Evolutionary conservation across 2,113 vertebrate species (phyloP).

Genomic region (Microcebus tavaratra): DNA sequence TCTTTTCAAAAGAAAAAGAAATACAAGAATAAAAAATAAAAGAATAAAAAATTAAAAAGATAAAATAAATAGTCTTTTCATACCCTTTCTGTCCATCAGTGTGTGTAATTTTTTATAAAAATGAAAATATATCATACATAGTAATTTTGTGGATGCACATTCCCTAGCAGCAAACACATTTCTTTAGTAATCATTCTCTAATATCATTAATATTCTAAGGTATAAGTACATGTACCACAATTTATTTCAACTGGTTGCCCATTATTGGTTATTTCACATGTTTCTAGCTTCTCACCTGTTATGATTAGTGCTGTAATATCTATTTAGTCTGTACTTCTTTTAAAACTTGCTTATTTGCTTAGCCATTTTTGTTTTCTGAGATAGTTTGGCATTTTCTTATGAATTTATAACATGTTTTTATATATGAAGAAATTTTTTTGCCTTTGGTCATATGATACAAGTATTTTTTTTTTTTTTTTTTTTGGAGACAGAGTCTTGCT

Average conservation of each 20-base stretch:
- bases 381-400: not conserved
- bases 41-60: too few species aligned
- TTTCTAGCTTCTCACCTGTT: not conserved
- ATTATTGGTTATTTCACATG: not conserved
- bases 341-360: not conserved
- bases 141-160: not conserved
- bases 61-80: not conserved
- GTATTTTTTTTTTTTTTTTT: too few species aligned
- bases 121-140: not conserved
- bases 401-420: not conserved
- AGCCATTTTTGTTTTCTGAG: not conserved
- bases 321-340: not conserved
- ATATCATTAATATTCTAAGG: not conserved
- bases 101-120: constrained; percentile 1
- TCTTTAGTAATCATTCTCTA: not conserved
- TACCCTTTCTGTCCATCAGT: not conserved
- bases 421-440: not conserved
- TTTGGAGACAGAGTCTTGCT: too few species aligned
- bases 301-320: not conserved
- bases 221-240: not conserved
- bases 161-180: not conserved
- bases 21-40: too few species aligned
- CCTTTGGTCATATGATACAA: not conserved
- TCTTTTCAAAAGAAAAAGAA: too few species aligned
- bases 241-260: not conserved